Evolutionary conservation across 2,888 invertebrate genomes (phyloP).

Genomic region (Trileptium ribeirensis): DNA sequence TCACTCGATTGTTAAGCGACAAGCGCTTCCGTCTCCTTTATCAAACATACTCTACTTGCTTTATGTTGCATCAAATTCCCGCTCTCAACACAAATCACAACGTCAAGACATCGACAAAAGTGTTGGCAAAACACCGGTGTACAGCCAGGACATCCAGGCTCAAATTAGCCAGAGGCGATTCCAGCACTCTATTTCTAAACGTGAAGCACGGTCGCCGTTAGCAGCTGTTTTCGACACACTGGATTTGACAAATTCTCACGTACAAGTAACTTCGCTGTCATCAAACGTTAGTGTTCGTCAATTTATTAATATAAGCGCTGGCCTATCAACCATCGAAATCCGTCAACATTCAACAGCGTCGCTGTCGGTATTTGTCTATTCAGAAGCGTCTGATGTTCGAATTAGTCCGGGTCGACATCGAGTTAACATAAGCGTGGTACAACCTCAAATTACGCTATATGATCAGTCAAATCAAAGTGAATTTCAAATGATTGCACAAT

Average conservation of each 20-base stretch:
- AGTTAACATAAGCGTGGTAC: neutral
- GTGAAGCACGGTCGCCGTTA: no score
- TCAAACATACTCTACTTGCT: no score
- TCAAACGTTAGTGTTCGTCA: neutral
- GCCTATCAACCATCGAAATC: neutral
- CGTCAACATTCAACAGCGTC: neutral
- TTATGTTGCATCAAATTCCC: no score
- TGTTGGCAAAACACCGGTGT: no score
- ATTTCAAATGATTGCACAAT: neutral
- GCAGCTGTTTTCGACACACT: neutral
- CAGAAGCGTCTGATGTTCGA: neutral
- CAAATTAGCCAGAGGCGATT: no score
- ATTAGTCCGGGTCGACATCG: neutral
- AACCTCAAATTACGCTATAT: neutral
- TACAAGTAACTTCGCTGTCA: neutral
- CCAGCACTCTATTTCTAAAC: no score
- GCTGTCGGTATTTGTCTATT: neutral
- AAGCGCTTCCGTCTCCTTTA: no score
- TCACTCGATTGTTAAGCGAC: no score
- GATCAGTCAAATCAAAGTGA: neutral
- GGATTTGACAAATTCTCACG: neutral
- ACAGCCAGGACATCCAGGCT: no score
- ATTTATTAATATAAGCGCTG: neutral
- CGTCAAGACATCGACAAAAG: no score
- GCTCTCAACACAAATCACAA: no score